Evolutionary conservation across 2,888 invertebrate genomes (phyloP).

Genomic region (Xanthia togata): DNA sequence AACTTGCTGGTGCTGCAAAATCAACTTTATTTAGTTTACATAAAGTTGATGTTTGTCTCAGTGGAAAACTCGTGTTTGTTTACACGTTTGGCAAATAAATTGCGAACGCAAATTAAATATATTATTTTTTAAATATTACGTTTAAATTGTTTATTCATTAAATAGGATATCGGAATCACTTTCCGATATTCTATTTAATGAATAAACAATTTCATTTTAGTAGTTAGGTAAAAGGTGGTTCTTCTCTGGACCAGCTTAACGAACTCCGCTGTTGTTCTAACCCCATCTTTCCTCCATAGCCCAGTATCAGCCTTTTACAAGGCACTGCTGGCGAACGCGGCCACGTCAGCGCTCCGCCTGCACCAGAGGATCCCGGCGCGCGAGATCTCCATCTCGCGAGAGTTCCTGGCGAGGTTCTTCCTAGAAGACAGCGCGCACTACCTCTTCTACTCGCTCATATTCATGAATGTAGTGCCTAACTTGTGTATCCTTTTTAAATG

Average conservation of each 20-base stretch:
- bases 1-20: neutral
- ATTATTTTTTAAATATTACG: neutral
- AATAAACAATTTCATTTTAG: neutral
- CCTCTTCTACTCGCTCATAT: constrained; percentile 98
- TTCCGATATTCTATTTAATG: neutral
- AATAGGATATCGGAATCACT: too few species aligned
- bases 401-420: constrained; percentile 95
- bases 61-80: too few species aligned
- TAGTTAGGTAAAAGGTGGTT: neutral
- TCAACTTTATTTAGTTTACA: too few species aligned
- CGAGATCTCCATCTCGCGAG: constrained; percentile 94
- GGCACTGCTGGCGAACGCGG: constrained; percentile 97
- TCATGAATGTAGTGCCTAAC: constrained; percentile 96
- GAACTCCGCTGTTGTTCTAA: neutral
- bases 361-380: constrained; percentile 96
- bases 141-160: too few species aligned
- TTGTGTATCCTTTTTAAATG: constrained; percentile 94
- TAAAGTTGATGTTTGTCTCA: too few species aligned
- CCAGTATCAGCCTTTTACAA: constrained; percentile 95
- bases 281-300: constrained; percentile 65
- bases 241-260: neutral
- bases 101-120: too few species aligned
- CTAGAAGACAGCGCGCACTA: constrained; percentile 99
- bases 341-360: constrained; percentile 97
- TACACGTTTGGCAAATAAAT: too few species aligned